A percentile compares a stretch with the other conserved stretches of the same genome.
phyloP scores from a whole-genome alignment of 2,888 invertebrate species.

The Sussaba pulchella region DNA sequence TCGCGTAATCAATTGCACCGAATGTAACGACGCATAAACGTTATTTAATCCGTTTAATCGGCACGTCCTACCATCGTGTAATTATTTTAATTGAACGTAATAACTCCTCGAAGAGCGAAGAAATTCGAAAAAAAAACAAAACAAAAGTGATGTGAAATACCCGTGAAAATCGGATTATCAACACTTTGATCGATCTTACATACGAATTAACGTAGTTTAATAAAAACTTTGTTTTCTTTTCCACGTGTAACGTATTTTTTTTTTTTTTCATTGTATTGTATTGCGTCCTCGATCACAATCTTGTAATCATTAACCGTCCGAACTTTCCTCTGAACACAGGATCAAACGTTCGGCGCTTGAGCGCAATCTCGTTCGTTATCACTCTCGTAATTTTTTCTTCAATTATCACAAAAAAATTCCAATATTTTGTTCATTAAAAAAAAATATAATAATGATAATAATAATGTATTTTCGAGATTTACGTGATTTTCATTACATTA shows the following conservation, averaged over 20 bases:
- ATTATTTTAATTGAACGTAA: background rate
- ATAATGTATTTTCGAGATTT: no score
- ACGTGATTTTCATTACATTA: no score
- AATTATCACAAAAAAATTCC: no score
- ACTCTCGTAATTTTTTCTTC: constrained; percentile 60
- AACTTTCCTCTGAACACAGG: constrained; percentile 82
- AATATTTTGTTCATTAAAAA: constrained; percentile 15
- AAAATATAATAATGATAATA: background rate
- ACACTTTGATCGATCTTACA: background rate
- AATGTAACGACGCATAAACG: constrained; percentile 17
- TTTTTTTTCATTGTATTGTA: constrained; percentile 7
- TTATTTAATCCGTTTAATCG: constrained; percentile 2
- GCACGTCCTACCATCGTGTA: background rate
- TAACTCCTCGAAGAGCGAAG: background rate
- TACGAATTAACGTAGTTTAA: background rate
- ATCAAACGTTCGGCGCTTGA: constrained; percentile 72
- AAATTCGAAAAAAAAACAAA: background rate
- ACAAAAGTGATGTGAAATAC: background rate
- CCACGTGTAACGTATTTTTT: constrained; percentile 5
- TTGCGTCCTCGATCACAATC: constrained; percentile 25
- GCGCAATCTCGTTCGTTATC: constrained; percentile 67
- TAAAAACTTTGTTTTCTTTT: constrained; percentile 16
- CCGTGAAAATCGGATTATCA: constrained; percentile 13
- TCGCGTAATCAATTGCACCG: constrained; percentile 44
- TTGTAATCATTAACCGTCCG: constrained; percentile 16